These are phyloP conservation scores for Asarcornis scutulata DNA, from an alignment of 2,113 vertebrate species.

Conservation along the genomic window DNA sequence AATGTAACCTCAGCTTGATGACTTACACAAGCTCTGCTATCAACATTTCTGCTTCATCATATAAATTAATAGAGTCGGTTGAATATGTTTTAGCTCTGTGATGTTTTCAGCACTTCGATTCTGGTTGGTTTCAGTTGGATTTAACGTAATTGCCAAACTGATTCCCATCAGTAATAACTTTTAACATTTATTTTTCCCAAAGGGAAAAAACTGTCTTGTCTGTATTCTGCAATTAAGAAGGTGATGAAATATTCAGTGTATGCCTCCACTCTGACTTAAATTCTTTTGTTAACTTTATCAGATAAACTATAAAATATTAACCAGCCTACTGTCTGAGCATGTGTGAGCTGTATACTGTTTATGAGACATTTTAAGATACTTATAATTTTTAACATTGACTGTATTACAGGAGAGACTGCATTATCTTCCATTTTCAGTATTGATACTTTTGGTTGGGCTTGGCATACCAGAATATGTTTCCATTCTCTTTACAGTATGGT, in stretches of 20 bases:
- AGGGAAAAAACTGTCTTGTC: slow-evolving; percentile 68
- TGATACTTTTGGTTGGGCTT: neutral
- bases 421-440: slow-evolving; percentile 28
- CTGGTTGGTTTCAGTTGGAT: slow-evolving; percentile 73
- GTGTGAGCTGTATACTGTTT: slow-evolving; percentile 71
- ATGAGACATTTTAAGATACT: slow-evolving; percentile 63
- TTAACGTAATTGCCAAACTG: slow-evolving; percentile 79
- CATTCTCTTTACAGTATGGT: slow-evolving; percentile 29
- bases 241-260: slow-evolving; percentile 80
- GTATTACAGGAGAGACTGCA: neutral
- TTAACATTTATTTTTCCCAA: slow-evolving; percentile 80
- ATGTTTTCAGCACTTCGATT: slow-evolving; percentile 66
- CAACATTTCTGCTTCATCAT: slow-evolving; percentile 71
- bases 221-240: slow-evolving; percentile 77
- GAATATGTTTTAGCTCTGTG: slow-evolving; percentile 65
- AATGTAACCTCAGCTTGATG: slow-evolving; percentile 63
- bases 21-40: slow-evolving; percentile 56
- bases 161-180: slow-evolving; percentile 79
- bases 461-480: neutral
- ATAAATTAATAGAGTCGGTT: slow-evolving; percentile 63
- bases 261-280: slow-evolving; percentile 72
- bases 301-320: slow-evolving; percentile 82
- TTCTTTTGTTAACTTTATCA: slow-evolving; percentile 84
- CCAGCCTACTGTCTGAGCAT: slow-evolving; percentile 65
- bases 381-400: slow-evolving; percentile 65